A percentile compares a stretch with the other conserved stretches of the same genome.
These are phyloP conservation scores for Microctenopoma lineatum DNA, from an alignment of 2,797 vertebrate genomes.

Conservation along the genomic window DNA sequence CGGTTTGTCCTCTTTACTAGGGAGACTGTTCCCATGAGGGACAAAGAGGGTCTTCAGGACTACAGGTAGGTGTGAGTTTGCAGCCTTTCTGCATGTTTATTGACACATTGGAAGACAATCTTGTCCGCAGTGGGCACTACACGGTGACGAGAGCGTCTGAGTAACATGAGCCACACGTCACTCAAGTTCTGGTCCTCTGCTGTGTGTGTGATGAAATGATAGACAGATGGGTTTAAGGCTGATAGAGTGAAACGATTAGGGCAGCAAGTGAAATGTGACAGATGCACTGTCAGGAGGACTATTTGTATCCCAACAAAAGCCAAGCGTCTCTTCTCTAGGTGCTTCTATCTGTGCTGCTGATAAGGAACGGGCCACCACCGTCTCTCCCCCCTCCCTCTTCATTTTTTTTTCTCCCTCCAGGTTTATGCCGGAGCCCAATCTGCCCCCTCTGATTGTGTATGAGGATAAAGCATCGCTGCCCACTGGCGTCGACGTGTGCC, in stretches of 20 bases:
- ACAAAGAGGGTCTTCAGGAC: slow-evolving; percentile 98
- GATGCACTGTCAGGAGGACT: slow-evolving; percentile 30
- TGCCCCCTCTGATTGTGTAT: slow-evolving; percentile 93
- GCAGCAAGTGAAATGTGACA: slow-evolving; percentile 39
- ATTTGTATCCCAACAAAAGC: slow-evolving; percentile 43
- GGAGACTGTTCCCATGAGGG: slow-evolving; percentile 92
- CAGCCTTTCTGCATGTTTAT: neutral
- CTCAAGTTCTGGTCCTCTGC: slow-evolving; percentile 2
- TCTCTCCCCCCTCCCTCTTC: neutral
- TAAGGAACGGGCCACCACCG: slow-evolving; percentile 15
- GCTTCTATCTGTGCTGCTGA: slow-evolving; percentile 39
- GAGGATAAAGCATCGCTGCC: slow-evolving; percentile 85
- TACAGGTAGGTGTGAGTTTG: slow-evolving; percentile 87
- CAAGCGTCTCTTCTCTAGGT: slow-evolving; percentile 11
- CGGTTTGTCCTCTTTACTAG: slow-evolving; percentile 72
- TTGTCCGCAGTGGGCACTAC: neutral
- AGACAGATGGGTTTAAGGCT: slow-evolving; percentile 24
- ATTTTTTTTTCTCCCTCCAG: slow-evolving; percentile 68
- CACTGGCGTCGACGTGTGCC: slow-evolving; percentile 75
- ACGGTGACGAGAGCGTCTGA: slow-evolving; percentile 16
- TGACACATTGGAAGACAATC: slow-evolving; percentile 8
- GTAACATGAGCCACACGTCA: slow-evolving; percentile 7
- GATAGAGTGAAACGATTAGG: slow-evolving; percentile 48
- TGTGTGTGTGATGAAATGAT: slow-evolving; percentile 14
- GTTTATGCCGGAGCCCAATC: slow-evolving; percentile 98